Base-by-base conservation (phyloP, 2,888 invertebrate genomes). In the Strigamia crassipes region DNA sequence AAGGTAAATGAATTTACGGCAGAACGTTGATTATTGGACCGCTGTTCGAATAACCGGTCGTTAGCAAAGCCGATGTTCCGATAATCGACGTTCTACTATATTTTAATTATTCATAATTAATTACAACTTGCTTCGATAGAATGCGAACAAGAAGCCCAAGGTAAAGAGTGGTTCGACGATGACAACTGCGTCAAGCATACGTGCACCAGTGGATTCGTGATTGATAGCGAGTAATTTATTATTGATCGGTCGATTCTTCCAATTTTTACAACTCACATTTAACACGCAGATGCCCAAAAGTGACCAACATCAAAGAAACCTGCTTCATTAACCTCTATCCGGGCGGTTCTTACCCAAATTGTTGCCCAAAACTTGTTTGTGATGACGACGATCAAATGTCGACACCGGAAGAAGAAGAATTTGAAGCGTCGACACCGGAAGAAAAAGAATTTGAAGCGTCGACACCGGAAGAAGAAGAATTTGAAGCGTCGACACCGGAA, bases 171-270 rank as follows among this genome's bases (percentile, higher is more conserved):
- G 51, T 51, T 3, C 18, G 51, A 51, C 12, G 51, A 51, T 6
- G 51, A 51, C 4, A 51, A 51, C 15, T 51, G 51, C 12, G 10
- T 31, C 18, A 83, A 41, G 38, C 9, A 38, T 80, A 38, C 78
- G 73, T 34, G 81, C 27, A 34, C 51, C 80, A 79, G 18, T 51
- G 79, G 82, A 23, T 46, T 31, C 21, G 9, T 23, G 27, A 81
- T 12, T 56, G 10, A 80, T 51, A 38, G 6, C 8, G 10, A 8
- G 51, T 51, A 51, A 51, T 15, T 51, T 13, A 6, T 51, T n/a
- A 51, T 27, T 27, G 27, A 27, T 27, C 27, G 27, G 27, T 27
- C 27, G 3, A 27, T 18, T 51, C 15, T 51, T 18, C 15, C 15
- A 51, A 51, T 51, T 51, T 13, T 3, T 51, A 18, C 51, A 51